These are phyloP conservation scores for Hydrozoanthus tunicans DNA, from an alignment of 64 coral and sea anemone genomes.

Conservation along the genomic window DNA sequence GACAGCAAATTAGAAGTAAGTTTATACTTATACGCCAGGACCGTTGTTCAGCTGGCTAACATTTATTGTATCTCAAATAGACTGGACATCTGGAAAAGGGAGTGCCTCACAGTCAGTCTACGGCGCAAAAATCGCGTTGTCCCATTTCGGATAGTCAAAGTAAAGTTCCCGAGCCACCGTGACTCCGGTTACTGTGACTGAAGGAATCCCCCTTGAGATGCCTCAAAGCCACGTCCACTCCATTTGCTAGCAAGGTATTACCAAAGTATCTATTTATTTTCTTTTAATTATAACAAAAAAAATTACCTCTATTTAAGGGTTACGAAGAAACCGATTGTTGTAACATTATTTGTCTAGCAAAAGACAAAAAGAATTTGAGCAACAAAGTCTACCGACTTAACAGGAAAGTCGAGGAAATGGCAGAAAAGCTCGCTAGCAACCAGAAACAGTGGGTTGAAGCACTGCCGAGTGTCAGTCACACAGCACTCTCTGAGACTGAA, in stretches of 20 bases:
- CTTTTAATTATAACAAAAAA: neutral
- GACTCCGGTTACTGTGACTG: neutral
- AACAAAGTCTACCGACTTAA: neutral
- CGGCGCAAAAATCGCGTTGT: neutral
- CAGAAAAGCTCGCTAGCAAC: neutral
- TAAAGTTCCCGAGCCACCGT: neutral
- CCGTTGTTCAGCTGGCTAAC: neutral
- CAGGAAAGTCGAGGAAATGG: neutral
- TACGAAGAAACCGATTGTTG: neutral
- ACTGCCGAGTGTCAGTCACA: neutral
- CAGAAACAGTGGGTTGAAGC: neutral
- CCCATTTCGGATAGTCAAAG: neutral
- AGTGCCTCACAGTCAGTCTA: neutral
- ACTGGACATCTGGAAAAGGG: slow-evolving; percentile 6
- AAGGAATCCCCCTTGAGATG: slow-evolving; percentile 9
- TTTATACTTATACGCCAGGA: neutral
- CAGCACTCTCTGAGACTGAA: neutral
- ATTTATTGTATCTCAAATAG: neutral
- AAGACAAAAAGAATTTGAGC: neutral
- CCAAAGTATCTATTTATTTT: neutral
- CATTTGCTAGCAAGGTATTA: slow-evolving; percentile 10
- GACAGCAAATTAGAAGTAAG: neutral
- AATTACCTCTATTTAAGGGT: neutral
- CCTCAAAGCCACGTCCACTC: slow-evolving; percentile 9
- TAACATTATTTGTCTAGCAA: neutral